Conservation (phyloP, 2,797 vertebrate genomes). For the Oreochromis mossambicus region DNA sequence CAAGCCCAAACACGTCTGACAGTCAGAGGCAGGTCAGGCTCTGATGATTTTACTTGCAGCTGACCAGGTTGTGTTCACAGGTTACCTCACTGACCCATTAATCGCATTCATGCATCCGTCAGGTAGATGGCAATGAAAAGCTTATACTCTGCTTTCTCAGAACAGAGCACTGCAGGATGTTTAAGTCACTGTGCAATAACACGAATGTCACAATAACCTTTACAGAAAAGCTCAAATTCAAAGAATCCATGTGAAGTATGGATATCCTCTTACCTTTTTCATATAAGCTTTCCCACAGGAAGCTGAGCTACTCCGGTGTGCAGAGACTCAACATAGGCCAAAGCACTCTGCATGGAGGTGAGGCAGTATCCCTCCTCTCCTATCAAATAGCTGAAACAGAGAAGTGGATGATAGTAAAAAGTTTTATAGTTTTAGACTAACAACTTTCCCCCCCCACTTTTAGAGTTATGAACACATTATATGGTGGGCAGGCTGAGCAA, state of each 20-base stretch:
- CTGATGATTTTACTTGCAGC: neutral
- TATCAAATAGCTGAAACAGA: slow-evolving; percentile 84
- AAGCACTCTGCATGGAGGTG: slow-evolving; percentile 91
- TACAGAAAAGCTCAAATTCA: neutral
- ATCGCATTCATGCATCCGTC: neutral
- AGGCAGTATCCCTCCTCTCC: slow-evolving; percentile 96
- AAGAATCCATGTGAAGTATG: neutral
- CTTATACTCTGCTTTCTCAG: neutral
- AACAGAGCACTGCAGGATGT: neutral
- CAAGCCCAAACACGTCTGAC: neutral
- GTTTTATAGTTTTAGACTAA: neutral
- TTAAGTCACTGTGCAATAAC: neutral
- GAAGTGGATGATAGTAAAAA: neutral
- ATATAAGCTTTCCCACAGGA: slow-evolving; percentile 33
- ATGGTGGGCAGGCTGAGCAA: neutral
- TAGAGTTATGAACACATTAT: neutral
- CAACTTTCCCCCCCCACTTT: neutral
- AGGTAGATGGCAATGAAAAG: neutral
- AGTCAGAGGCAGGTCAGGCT: neutral
- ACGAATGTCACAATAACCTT: neutral
- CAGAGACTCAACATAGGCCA: slow-evolving; percentile 86
- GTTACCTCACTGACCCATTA: neutral
- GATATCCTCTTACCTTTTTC: slow-evolving; percentile 53
- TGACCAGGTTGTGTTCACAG: neutral
- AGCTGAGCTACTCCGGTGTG: slow-evolving; percentile 42